A percentile compares a stretch with the other conserved stretches of the same genome.
Evolutionary conservation across 2,797 vertebrate species (phyloP).

Genomic region (Chromis chromis): DNA sequence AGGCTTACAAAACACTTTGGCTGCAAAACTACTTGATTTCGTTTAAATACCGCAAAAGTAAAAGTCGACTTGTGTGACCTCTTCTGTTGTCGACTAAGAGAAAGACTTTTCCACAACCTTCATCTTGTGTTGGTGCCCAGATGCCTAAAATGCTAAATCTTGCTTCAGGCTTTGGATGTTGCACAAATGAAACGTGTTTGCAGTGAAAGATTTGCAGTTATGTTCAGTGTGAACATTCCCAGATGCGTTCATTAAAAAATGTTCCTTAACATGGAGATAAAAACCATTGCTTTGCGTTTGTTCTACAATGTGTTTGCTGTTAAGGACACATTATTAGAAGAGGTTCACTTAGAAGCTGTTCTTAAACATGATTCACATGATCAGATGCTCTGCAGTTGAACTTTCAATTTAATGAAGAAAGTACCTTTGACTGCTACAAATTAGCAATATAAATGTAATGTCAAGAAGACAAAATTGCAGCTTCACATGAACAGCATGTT

Average conservation of each 20-base stretch:
- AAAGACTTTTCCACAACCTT: neutral
- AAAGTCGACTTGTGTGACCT: neutral
- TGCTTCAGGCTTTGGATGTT: neutral
- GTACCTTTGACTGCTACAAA: too few species aligned
- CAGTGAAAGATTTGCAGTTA: neutral
- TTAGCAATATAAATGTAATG: neutral
- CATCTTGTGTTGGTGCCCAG: too few species aligned
- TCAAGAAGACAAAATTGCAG: neutral
- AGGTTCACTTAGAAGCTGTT: neutral
- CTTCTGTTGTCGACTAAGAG: neutral
- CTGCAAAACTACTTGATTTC: neutral
- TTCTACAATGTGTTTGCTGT: neutral
- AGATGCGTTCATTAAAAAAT: neutral
- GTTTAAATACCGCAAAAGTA: neutral
- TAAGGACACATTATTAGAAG: neutral
- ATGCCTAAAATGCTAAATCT: neutral
- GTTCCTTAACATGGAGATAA: neutral
- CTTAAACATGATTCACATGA: too few species aligned
- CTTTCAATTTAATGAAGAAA: too few species aligned
- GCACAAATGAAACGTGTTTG: neutral
- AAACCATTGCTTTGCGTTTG: neutral
- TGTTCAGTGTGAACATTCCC: neutral
- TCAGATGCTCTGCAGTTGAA: too few species aligned
- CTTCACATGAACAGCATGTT: slow-evolving; percentile 3
- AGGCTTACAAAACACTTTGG: neutral